Conservation (phyloP, 2,888 invertebrate species). For the Drosophila affinis region DNA sequence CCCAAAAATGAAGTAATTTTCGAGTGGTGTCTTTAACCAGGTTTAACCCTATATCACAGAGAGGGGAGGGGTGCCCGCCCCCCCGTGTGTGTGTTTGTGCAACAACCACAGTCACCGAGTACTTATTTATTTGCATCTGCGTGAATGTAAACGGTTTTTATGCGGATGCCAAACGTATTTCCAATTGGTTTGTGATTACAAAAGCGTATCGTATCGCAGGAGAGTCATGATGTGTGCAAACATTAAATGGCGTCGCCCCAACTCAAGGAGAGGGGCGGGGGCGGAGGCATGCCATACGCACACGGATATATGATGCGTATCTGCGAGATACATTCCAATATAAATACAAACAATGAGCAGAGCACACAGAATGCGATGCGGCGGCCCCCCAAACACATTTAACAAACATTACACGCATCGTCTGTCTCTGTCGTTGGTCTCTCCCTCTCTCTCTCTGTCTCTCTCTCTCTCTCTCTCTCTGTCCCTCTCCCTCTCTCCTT, state of each 20-base stretch:
- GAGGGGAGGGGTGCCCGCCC: too few relatives aligned
- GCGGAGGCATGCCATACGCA: conserved; percentile 52
- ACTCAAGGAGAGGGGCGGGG: background rate
- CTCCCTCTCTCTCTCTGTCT: background rate
- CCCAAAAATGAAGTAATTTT: background rate
- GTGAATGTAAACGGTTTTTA: conserved; percentile 33
- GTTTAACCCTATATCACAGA: conserved; percentile 22
- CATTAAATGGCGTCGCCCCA: conserved; percentile 74
- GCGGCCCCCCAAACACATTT: conserved; percentile 37
- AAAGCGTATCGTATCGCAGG: conserved; percentile 78
- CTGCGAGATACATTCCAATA: conserved; percentile 72
- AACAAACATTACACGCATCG: conserved; percentile 75
- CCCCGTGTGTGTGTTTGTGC: background rate
- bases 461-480: background rate
- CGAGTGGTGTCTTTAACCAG: conserved; percentile 20
- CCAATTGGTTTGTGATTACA: conserved; percentile 80
- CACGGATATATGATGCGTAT: conserved; percentile 76
- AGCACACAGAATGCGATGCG: conserved; percentile 42
- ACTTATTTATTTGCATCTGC: conserved; percentile 46
- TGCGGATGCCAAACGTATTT: conserved; percentile 57
- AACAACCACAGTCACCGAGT: conserved; percentile 35
- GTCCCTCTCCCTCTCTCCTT: background rate
- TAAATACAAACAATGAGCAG: conserved; percentile 57
- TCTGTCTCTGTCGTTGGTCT: conserved; percentile 3
- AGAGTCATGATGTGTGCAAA: conserved; percentile 81